These are phyloP conservation scores for Mellilla xanthometata DNA, from an alignment of 2,888 invertebrate genomes.

Conservation along the genomic window DNA sequence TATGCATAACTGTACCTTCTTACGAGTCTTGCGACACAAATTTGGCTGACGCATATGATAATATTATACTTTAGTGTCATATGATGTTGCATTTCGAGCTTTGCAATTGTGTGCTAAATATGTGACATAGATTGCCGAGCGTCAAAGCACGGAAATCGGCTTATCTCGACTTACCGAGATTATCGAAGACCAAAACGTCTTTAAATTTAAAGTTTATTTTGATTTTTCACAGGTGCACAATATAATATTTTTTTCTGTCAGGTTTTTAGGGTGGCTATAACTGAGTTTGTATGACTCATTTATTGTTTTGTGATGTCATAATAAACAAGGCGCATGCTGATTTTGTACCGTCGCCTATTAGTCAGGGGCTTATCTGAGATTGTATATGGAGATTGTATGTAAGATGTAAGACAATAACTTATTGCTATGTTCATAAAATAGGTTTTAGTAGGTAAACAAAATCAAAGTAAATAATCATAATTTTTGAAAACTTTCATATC, in stretches of 20 bases:
- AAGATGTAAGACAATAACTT: no score
- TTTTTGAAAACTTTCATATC: no score
- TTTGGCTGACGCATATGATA: slow-evolving; percentile 58
- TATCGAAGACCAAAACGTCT: slow-evolving; percentile 11
- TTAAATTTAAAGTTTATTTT: neutral
- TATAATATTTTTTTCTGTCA: no score
- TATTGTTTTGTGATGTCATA: slow-evolving; percentile 71
- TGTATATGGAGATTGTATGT: neutral
- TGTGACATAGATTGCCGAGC: slow-evolving; percentile 23
- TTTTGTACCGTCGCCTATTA: slow-evolving; percentile 25
- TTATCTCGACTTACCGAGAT: slow-evolving; percentile 19
- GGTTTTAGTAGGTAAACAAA: no score
- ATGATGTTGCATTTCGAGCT: slow-evolving; percentile 6
- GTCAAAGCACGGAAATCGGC: slow-evolving; percentile 17
- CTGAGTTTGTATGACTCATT: slow-evolving; percentile 59
- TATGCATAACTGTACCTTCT: slow-evolving; percentile 72
- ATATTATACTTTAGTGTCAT: slow-evolving; percentile 28
- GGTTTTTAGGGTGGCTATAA: slow-evolving; percentile 25
- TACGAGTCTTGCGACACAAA: slow-evolving; percentile 59
- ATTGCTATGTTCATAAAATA: no score
- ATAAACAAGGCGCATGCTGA: slow-evolving; percentile 53
- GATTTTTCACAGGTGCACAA: no score
- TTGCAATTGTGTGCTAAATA: slow-evolving; percentile 23
- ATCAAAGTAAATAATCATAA: neutral
- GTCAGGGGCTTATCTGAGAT: slow-evolving; percentile 20